Evolutionary conservation across 1,140 invertebrate genomes (phyloP), one percentile per base, ranked within the genome.

Genomic region (Andrena cerasifolii): DNA sequence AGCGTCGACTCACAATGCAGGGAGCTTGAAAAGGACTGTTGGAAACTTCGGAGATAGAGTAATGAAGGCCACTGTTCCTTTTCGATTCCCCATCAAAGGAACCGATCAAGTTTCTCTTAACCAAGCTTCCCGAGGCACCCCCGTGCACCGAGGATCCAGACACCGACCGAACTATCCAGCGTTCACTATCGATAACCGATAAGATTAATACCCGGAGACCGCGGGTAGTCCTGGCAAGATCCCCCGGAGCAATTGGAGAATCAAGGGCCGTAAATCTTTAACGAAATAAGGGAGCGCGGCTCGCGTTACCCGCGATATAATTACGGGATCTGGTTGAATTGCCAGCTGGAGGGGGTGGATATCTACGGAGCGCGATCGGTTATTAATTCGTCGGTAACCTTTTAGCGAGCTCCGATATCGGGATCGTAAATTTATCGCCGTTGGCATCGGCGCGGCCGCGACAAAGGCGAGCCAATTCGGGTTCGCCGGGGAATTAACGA

Each of bases 361-460:
- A 43, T 21, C n/a, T 49, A 43, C 49, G 47, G 63, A 40, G 12
- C 40, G 2, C 40, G 56, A 21, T 65, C 61, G 45, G 53, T 59
- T 81, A 76, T 76, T 76, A 76, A 76, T 76, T 76, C 63, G 51
- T 76, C 43, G 73, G 73, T 59, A 76, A 68, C 73, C 73, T 68
- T 76, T 76, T 76, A 68, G 31, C 63, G 33, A 54, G 51, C 16
- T 2, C 63, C 53, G 53, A 56, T 78, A 67, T 78, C 54, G 66
- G 47, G 77, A 82, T 67, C 53, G 71, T 12, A 49, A 73, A 82
- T 83, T 78, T 78, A 82, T 73, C 58, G 36, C 18, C 43, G 54
- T 26, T 54, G 14, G 43, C 26, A 26, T 3, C 36, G 51, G 43
- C 10, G 16, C 10, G 6, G 21, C 31, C n/a, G 28, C 49, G 54